Evolutionary conservation across 1,140 invertebrate genomes (phyloP), one percentile per base, ranked within the genome.

Genomic region (Diabrotica virgifera): DNA sequence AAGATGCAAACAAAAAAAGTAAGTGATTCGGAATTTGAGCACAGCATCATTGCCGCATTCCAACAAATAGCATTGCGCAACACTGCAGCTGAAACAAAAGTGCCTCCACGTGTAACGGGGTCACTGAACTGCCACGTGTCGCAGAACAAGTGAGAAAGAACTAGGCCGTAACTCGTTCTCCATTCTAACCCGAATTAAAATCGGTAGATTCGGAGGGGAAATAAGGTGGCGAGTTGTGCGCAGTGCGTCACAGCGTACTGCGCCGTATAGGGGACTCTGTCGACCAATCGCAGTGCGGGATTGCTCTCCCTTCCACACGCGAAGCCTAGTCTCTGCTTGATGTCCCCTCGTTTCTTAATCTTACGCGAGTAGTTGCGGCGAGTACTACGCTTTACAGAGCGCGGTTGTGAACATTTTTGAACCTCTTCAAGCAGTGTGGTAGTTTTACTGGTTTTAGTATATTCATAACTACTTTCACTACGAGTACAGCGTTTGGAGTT

Each of bases 51-150:
- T 59, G 52, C 56, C 37, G 35, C 35, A 52, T 63, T 58, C 35
- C 36, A 14, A 9, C 52, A 55, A 50, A 46, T 11, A 65, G 62
- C 66, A 70, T 72, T 72, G 69, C 71, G 71, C 69, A 72, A 72
- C 63, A 57, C 65, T 70, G 69, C 69, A 68, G 59, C 46, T 60
- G 59, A 65, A 66, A 63, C 53, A 57, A 52, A 53, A 62, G 62
- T 58, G 38, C 53, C 55, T 65, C 60, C 67, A 62, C 59, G 57
- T 57, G 60, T 66, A 35, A 56, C 52, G 68, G 67, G 71, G 70
- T 74, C 73, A 68, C 65, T 67, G 73, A 74, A 72, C 73, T 62
- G 73, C 67, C 73, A 74, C 73, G 73, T 74, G 73, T 74, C 65
- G 64, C 54, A 35, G 68, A 59, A 38, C 46, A 64, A 70, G 58